A percentile compares a stretch with the other conserved stretches of the same genome.
These are phyloP conservation scores for Typhlichthys eigenmanni DNA, from an alignment of 2,797 vertebrate species.

Conservation along the genomic window DNA sequence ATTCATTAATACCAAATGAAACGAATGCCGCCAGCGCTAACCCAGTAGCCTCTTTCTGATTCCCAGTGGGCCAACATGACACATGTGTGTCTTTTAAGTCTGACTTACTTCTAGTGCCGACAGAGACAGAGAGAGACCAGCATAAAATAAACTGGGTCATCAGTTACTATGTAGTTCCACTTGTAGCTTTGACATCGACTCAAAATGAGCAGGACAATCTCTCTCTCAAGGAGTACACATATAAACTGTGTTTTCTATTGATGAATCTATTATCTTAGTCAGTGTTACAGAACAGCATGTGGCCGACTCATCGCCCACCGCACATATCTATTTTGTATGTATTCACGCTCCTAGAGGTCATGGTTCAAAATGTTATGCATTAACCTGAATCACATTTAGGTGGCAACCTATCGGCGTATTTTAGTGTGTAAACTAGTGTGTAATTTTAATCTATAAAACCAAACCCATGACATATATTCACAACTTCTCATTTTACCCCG, in stretches of 20 bases:
- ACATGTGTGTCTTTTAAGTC: conserved; percentile 83
- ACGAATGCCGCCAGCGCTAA: conserved; percentile 79
- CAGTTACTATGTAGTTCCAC: conserved; percentile 49
- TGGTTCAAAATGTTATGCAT: too few relatives aligned
- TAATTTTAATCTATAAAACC: too few relatives aligned
- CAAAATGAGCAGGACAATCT: conserved; percentile 33
- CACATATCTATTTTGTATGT: too few relatives aligned
- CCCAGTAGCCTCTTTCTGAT: conserved; percentile 81
- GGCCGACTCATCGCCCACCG: too few relatives aligned
- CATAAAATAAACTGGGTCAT: conserved; percentile 52
- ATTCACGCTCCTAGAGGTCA: too few relatives aligned
- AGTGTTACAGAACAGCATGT: too few relatives aligned
- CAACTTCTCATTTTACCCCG: not conserved
- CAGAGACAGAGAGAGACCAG: conserved; percentile 31
- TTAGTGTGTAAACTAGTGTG: too few relatives aligned
- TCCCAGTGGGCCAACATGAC: conserved; percentile 66
- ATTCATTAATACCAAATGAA: conserved; percentile 81
- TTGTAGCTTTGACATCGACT: conserved; percentile 33
- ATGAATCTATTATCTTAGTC: too few relatives aligned
- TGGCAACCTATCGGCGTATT: too few relatives aligned
- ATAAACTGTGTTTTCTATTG: too few relatives aligned
- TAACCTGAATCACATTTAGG: too few relatives aligned
- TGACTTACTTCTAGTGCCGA: conserved; percentile 78
- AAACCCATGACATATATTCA: not conserved
- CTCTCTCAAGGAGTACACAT: too few relatives aligned